Conservation (phyloP, 2,797 vertebrate species). For the Carcharodon carcharias region DNA sequence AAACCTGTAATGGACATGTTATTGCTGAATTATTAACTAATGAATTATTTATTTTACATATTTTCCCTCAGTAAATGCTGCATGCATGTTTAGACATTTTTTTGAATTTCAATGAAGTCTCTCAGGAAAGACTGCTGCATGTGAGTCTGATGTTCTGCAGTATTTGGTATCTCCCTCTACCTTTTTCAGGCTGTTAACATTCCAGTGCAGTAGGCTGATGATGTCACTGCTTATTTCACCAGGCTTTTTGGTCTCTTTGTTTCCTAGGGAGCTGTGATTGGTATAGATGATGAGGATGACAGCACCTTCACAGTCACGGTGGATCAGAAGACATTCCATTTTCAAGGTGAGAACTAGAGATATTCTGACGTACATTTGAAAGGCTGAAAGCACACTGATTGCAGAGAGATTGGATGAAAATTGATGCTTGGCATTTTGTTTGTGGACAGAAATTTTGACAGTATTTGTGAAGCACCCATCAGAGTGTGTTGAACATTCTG, state of each 20-base stretch:
- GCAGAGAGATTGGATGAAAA: neutral
- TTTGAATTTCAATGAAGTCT: neutral
- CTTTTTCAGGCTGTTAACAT: conserved; percentile 51
- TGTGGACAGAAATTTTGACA: conserved; percentile 55
- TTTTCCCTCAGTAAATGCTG: neutral
- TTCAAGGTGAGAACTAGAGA: conserved; percentile 85
- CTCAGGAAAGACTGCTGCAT: neutral
- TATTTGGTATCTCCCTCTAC: conserved; percentile 43
- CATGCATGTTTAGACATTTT: neutral
- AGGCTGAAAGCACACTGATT: neutral
- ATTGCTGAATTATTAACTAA: neutral
- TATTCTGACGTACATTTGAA: conserved; percentile 45
- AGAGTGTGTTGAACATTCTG: conserved; percentile 55
- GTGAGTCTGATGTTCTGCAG: conserved; percentile 35
- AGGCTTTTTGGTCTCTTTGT: conserved; percentile 60
- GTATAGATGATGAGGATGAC: conserved; percentile 99
- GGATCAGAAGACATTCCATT: conserved; percentile 99
- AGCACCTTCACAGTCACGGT: conserved; percentile 99
- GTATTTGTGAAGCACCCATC: conserved; percentile 53
- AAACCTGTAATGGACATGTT: neutral
- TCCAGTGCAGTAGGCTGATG: conserved; percentile 68
- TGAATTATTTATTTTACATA: neutral
- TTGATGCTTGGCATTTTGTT: conserved; percentile 30
- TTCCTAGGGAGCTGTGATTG: conserved; percentile 98
- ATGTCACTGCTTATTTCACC: conserved; percentile 76